Percentiles rank a stretch among this genome's conserved stretches.
These are phyloP conservation scores for Antigone vipio DNA, from an alignment of 2,113 vertebrate species.

Conservation along the genomic window DNA sequence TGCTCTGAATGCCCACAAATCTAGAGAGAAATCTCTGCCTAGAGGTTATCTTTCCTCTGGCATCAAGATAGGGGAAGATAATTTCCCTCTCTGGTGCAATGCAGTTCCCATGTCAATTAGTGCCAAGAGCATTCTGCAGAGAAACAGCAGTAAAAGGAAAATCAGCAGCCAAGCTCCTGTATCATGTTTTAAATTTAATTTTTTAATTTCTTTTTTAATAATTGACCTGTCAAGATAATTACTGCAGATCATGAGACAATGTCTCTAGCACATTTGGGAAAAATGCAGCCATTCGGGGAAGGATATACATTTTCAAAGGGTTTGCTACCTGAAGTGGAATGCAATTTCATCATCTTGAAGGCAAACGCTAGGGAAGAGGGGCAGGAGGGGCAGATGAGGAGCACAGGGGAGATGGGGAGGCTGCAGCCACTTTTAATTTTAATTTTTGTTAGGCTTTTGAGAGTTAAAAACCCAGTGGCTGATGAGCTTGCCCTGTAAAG, in stretches of 20 bases:
- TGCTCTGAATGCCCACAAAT: slow-evolving; percentile 25
- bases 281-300: slow-evolving; percentile 50
- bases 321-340: slow-evolving; percentile 24
- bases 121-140: slow-evolving; percentile 66
- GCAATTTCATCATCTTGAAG: slow-evolving; percentile 40
- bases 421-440: neutral
- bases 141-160: slow-evolving; percentile 63
- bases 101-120: slow-evolving; percentile 58
- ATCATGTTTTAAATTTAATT: slow-evolving; percentile 59
- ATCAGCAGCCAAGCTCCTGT: slow-evolving; percentile 58
- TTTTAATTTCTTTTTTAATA: slow-evolving; percentile 69
- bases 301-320: slow-evolving; percentile 29
- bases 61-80: slow-evolving; percentile 19
- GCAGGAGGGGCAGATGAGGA: neutral
- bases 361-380: neutral
- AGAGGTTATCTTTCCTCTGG: slow-evolving; percentile 48
- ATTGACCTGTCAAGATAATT: slow-evolving; percentile 79
- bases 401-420: fast-evolving
- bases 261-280: slow-evolving; percentile 48
- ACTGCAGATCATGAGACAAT: slow-evolving; percentile 64
- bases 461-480: neutral
- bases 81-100: slow-evolving; percentile 66
- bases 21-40: neutral
- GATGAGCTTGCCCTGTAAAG: neutral
- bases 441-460: neutral